These are phyloP conservation scores for Dendrocopos noguchii DNA, from an alignment of 2,113 vertebrate genomes.

Conservation along the genomic window DNA sequence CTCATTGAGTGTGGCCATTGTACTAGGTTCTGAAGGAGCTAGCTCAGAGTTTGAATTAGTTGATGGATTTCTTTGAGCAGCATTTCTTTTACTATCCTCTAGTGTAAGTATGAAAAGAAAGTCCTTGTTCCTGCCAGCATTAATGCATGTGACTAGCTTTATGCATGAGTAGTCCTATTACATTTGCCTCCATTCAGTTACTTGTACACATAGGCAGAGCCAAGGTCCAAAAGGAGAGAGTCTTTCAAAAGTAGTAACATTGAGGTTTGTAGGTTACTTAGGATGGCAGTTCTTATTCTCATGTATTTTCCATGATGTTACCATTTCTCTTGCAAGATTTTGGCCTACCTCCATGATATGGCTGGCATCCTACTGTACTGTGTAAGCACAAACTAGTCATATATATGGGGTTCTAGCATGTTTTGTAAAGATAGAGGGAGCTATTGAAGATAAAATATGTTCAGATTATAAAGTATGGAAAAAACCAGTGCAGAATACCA, in stretches of 20 bases:
- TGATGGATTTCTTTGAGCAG: slow-evolving; percentile 56
- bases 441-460: neutral
- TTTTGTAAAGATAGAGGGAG: neutral
- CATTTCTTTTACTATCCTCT: slow-evolving; percentile 60
- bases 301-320: neutral
- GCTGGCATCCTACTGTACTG: neutral
- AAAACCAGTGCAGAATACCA: neutral
- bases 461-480: neutral
- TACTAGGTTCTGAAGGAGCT: slow-evolving; percentile 49
- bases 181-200: slow-evolving; percentile 58
- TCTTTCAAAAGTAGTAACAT: slow-evolving; percentile 41
- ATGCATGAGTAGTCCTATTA: slow-evolving; percentile 64
- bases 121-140: slow-evolving; percentile 60
- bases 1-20: slow-evolving; percentile 57
- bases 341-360: neutral
- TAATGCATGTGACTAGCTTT: slow-evolving; percentile 67
- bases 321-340: neutral
- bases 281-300: neutral
- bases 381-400: neutral
- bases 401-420: neutral
- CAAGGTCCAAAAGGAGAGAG: slow-evolving; percentile 57
- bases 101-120: slow-evolving; percentile 59
- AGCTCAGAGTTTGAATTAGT: slow-evolving; percentile 60
- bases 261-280: slow-evolving; percentile 26
- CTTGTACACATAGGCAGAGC: slow-evolving; percentile 43